Evolutionary conservation across 2,888 invertebrate genomes (phyloP), one percentile per base, ranked within the genome.

Genomic region (Lissonota sp.): DNA sequence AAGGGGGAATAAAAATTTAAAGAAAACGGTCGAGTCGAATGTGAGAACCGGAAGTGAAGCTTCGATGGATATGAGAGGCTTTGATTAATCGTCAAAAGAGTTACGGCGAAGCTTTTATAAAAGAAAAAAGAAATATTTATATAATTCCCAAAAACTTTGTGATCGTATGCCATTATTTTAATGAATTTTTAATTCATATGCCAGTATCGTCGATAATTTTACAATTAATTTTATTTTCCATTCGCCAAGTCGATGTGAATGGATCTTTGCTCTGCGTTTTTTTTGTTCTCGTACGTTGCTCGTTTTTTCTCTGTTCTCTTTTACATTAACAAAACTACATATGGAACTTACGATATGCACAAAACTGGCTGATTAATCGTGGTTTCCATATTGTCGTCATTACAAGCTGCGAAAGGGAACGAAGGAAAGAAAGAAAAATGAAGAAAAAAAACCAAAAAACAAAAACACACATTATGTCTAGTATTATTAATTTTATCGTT

Each of bases 401-500:
- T 16, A 6, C 4, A 10, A 42, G 26, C 8, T 3, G 0, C 37
- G 70, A 6, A 16, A 55, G 14, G 8, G 37, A 42, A 26, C 12
- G 8, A 40, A 37, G 26, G 64, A 66, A 6, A 53, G 55, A 55
- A 26, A 12, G 51, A 53, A 46, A 14, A 53, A 58, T 44, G 44
- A 57, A 53, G 7, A 42, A 63, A 10, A 46, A 44, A 26, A 42
- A 42, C 53, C 37, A 40, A 42, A 72, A 44, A n/a, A 72, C 44
- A 53, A 26, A 46, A 46, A 64, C 10, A 62, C 46, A 66, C 64
- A 79, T 80, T 85, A 84, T 86, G 69, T 79, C 85, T 87, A 86
- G 84, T 85, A 84, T 86, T 87, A 83, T 82, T 87, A 83, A 84
- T 82, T 84, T 86, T 88, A 85, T 83, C 77, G 66, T 79, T 82